These are phyloP conservation scores for Antheraea pernyi DNA, from an alignment of 1,140 invertebrate species.

Conservation along the genomic window DNA sequence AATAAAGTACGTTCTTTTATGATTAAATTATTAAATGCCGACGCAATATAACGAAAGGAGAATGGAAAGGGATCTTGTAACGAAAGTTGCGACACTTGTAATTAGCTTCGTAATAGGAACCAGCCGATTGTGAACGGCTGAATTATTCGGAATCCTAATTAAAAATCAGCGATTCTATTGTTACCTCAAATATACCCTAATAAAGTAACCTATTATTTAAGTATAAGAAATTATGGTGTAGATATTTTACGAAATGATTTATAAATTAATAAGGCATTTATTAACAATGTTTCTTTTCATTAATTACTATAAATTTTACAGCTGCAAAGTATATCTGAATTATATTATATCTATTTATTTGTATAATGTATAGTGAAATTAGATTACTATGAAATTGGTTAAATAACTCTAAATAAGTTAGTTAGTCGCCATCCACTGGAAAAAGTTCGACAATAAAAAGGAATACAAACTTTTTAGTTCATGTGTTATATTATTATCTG, in stretches of 20 bases:
- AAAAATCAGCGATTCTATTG: slow-evolving; percentile 61
- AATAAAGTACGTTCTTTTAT: no score
- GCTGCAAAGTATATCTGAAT: no score
- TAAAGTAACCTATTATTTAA: slow-evolving; percentile 44
- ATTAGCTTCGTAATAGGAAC: slow-evolving; percentile 66
- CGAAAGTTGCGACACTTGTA: slow-evolving; percentile 53
- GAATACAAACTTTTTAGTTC: no score
- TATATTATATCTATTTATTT: no score
- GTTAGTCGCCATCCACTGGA: no score
- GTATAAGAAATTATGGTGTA: not conserved
- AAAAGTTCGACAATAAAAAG: no score
- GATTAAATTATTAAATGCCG: not conserved
- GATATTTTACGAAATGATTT: not conserved
- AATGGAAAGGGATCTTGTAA: slow-evolving; percentile 15
- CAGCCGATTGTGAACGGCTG: slow-evolving; percentile 20
- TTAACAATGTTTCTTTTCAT: not conserved
- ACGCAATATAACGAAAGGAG: not conserved
- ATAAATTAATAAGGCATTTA: not conserved
- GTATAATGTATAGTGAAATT: no score
- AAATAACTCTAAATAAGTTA: no score
- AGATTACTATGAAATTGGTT: no score
- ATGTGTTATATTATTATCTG: no score
- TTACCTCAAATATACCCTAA: slow-evolving; percentile 37
- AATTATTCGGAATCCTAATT: slow-evolving; percentile 54
- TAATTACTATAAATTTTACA: no score